phyloP scores from a whole-genome alignment of 2,888 invertebrate species.

The Phanerotoma sp. region DNA sequence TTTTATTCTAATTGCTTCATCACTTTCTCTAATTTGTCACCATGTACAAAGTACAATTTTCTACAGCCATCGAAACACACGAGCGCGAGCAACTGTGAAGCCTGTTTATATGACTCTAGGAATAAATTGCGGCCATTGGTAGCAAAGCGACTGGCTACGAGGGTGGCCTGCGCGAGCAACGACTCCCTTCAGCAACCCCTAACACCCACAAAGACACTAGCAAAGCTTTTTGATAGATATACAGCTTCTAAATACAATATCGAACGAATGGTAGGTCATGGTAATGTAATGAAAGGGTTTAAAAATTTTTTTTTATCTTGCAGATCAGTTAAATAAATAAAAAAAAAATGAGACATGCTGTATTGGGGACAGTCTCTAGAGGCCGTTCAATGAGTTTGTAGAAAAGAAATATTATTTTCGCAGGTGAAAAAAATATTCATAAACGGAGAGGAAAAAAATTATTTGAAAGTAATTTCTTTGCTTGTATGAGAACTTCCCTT shows the following conservation, averaged over 20 bases:
- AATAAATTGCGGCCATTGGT: conserved; percentile 11
- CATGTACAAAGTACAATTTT: no score
- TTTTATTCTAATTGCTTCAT: not conserved
- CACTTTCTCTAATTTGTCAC: not conserved
- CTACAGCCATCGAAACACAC: no score
- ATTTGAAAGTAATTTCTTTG: no score
- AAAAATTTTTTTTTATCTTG: not conserved
- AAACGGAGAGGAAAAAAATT: no score
- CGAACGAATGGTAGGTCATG: conserved; percentile 15
- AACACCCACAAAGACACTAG: not conserved
- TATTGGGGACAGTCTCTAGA: no score
- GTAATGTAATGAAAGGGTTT: not conserved
- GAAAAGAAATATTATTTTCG: no score
- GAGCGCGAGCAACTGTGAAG: not conserved
- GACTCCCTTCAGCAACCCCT: not conserved
- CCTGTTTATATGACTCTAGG: not conserved
- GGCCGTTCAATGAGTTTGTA: no score
- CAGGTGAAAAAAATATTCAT: no score
- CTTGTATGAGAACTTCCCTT: no score
- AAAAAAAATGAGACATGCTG: not conserved
- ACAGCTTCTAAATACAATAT: not conserved
- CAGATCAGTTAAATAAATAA: not conserved
- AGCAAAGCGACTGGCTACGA: not conserved
- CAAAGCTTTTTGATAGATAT: no score
- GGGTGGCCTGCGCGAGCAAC: conserved; percentile 13